A percentile compares a stretch with the other conserved stretches of the same genome.
phyloP scores from a whole-genome alignment of 2,797 vertebrate species.

The Macropus fuliginosus region DNA sequence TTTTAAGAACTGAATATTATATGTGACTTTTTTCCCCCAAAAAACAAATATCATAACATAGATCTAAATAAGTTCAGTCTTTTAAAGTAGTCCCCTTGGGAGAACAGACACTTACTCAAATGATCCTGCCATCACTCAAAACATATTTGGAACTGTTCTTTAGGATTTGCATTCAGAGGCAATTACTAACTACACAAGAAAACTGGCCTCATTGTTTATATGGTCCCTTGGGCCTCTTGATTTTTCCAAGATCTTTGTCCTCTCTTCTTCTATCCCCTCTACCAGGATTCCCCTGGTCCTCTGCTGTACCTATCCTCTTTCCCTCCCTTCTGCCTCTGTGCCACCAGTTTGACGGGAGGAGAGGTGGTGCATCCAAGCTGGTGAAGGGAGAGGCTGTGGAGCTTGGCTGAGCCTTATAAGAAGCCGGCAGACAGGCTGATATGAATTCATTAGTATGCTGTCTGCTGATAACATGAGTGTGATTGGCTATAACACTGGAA shows the following conservation, averaged over 20 bases:
- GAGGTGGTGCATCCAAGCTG: not conserved
- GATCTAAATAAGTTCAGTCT: not conserved
- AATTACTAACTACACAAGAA: slow-evolving; percentile 8
- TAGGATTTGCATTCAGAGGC: slow-evolving; percentile 33
- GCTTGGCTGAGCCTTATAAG: not conserved
- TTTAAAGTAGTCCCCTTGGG: slow-evolving; percentile 28
- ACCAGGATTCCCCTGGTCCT: not conserved
- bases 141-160: slow-evolving; percentile 32
- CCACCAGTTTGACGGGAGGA: not conserved
- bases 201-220: slow-evolving; percentile 23
- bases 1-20: slow-evolving; percentile 39
- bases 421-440: not conserved
- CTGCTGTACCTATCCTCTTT: not conserved
- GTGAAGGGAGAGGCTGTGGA: not conserved
- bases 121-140: slow-evolving; percentile 24
- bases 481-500: not conserved
- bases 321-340: not conserved
- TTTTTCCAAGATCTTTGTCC: not conserved
- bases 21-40: not conserved
- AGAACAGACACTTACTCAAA: slow-evolving; percentile 51
- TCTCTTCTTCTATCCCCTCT: not conserved
- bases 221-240: not conserved
- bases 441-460: not conserved
- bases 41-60: not conserved
- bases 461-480: not conserved